Base-by-base conservation (phyloP, 2,113 vertebrate species). In the Propithecus coquereli region DNA sequence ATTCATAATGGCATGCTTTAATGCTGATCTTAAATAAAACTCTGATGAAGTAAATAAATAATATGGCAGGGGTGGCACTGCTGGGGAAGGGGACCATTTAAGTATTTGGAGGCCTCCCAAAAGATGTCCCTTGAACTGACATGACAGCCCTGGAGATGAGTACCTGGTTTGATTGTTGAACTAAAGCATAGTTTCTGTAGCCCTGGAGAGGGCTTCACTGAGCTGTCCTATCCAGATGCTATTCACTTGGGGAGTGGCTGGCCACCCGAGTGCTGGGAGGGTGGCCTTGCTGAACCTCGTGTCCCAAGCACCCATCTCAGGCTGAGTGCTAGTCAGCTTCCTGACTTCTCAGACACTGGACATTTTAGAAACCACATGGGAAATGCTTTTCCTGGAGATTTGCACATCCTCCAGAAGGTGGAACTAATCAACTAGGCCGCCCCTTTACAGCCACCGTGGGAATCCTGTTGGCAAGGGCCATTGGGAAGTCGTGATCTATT, bases 271-370 rank as follows among this genome's bases (percentile, higher is more conserved):
- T 79, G 77, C 93, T 0, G 20, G 57, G 87, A 77, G 0, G 0
- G 57, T 74, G 54, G 43, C 57, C 68, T 86, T 61, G 32, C 52
- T 12, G 94, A 66, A 86, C 80, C 66, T 74, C 63, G 0, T 45
- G 66, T 0, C 37, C 34, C 45, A 85, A 89, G 94, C 59, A 52
- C 1, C 50, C 0, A 23, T 88, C 88, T 88, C 94, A 54, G 52
- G 65, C 85, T 94, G 83, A 97, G 18, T 91, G 68, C 43, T 4
- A 68, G 74, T 68, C 66, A 47, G 83, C 93, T 97, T 94, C 80
- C 93, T 82, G 93, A 76, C 50, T 32, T 90, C 63, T 77, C 47
- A 40, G 68, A 87, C 40, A 30, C 87, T 91, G 77, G 68, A 61
- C 32, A 54, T 65, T 40, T 68, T 2, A 52, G 93, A 90, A 82